Conservation (phyloP, 1,140 invertebrate species). For the Lutraria rhynchaena region DNA sequence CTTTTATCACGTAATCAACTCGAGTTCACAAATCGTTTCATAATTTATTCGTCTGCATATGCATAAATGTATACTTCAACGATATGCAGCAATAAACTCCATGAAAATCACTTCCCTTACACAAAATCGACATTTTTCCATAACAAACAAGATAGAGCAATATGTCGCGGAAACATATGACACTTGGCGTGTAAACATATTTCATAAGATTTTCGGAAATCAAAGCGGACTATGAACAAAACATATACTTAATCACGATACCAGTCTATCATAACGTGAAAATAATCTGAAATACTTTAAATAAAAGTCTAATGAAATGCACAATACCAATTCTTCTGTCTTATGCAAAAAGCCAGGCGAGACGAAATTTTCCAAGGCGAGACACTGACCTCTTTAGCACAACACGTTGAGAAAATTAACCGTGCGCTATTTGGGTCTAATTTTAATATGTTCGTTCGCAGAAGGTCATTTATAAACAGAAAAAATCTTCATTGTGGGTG, state of each 20-base stretch:
- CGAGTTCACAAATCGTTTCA: too few species aligned
- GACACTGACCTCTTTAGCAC: slow-evolving; percentile 46
- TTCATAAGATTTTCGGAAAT: background rate
- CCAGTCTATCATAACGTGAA: background rate
- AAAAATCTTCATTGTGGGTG: background rate
- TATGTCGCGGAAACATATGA: slow-evolving; percentile 41
- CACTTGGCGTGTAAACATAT: slow-evolving; percentile 52
- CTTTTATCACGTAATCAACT: too few species aligned
- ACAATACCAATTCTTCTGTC: slow-evolving; percentile 9
- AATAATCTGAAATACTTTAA: background rate
- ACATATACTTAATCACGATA: background rate
- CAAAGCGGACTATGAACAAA: background rate
- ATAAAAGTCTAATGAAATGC: background rate
- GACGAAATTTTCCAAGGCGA: slow-evolving; percentile 49
- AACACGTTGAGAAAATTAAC: background rate
- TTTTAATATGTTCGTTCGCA: background rate
- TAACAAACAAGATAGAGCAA: background rate
- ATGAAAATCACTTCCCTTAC: background rate
- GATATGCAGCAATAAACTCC: background rate
- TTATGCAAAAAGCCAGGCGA: slow-evolving; percentile 54
- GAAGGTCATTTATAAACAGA: background rate
- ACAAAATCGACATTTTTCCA: background rate
- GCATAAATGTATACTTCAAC: too few species aligned
- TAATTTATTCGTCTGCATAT: too few species aligned
- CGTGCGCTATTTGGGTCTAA: background rate